Base-by-base conservation (phyloP, 23 tunicate species). In the Trididemnum nubilum region DNA sequence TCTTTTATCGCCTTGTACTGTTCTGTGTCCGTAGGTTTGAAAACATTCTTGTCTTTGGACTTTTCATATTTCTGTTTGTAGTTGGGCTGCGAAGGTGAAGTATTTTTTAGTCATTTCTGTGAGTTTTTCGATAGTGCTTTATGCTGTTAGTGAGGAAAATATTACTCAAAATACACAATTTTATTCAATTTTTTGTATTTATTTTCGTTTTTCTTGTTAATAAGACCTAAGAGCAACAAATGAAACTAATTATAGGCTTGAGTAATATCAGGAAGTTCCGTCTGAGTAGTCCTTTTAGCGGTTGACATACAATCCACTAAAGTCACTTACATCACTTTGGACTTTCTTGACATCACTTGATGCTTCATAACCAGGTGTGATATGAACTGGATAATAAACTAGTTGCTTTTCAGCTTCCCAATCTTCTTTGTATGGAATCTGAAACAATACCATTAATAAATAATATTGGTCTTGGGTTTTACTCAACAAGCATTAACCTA, bases 321-420 rank as follows among this genome's bases (percentile, higher is more conserved):
- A n/a, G n/a, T n/a, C n/a, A 18, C 37, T 33, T 67, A 92, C 96
- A 72, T 90, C 94, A 54, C 86, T 84, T 39, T 96, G 94, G 29
- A 96, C 80, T 85, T 96, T 85, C 28, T 89, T 82, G 37, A 91
- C 91, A 36, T 88, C 91, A 28, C 82, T 80, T 28, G 83, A 23
- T 27, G 86, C 87, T 83, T 96, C 99, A 60, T 96, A 96, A 31
- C 82, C 97, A 22, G 99, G 99, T n/a, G 97, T 96, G 36, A 96
- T 89, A 65, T 96, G 99, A 52, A 85, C 99, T 0, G 99, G 99
- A 61, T 87, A 96, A 71, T 96, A 96, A 35, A 96, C 80, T 33
- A 64, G 38, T 70, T 91, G 87, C 81, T 93, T 93, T 63, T 93
- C 98, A 36, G 81, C 72, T 72, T 93, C 98, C 98, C 98, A 93